Base-by-base conservation (phyloP, 2,888 invertebrate genomes). In the Chorisops tibialis region DNA sequence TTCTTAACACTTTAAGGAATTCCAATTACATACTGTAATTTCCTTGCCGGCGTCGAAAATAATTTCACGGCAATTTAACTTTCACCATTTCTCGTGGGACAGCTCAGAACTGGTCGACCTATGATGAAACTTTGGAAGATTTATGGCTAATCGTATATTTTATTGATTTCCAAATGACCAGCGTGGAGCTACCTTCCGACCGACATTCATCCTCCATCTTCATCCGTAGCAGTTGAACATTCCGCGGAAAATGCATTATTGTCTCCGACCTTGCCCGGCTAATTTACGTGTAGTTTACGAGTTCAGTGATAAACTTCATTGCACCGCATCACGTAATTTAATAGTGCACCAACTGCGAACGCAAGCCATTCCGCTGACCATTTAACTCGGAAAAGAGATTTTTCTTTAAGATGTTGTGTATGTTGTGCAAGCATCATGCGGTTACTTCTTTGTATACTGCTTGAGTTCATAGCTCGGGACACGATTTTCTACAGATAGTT, bases 301-400 rank as follows among this genome's bases (percentile, higher is more conserved):
- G 54, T 35, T 47, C 43, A 61, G 64, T 61, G 64, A 64, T 64
- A 64, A 64, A 64, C 61, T 64, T 64, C 61, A 64, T 64, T 61
- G 63, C 58, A 49, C 58, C 30, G 39, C 19, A 47, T 61, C 51
- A 52, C 37, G 51, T 61, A 61, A 61, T 52, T 30, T 30, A 30
- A 30, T 30, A 30, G 30, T 30, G 30, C 30, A 30, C 30, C 30
- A 2, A 30, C 30, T 30, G 9, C 30, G 30, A 30, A 9, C 30
- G 30, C 30, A 1, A 30, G 9, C 30, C 30, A 30, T 30, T 30
- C 30, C 30, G 9, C 9, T 9, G 30, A 9, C 7, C 30, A 30
- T 30, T 30, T 30, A 30, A 30, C 30, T 30, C 30, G 30, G 30
- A 30, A 30, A 30, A 30, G 30, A 30, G 9, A 7, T 30, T 30